Evolutionary conservation across 2,797 vertebrate species (phyloP).

Genomic region (Hemibagrus guttatus): DNA sequence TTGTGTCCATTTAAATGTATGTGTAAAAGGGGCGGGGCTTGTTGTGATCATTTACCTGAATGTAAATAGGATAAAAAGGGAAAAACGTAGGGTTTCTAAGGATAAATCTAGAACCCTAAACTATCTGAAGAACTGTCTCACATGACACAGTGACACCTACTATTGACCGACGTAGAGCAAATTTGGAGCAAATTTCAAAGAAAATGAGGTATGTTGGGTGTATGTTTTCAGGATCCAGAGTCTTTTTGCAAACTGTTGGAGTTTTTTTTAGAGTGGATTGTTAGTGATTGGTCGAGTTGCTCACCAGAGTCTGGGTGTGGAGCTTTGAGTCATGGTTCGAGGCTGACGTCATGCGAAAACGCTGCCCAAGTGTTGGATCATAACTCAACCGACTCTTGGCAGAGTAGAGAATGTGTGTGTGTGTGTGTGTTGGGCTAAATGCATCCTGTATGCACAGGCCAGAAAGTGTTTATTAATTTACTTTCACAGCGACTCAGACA

Average conservation of each 20-base stretch:
- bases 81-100: not conserved
- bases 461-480: not conserved
- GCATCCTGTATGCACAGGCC: not conserved
- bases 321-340: conserved; percentile 49
- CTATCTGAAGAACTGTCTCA: not conserved
- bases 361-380: conserved; percentile 66
- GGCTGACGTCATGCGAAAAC: conserved; percentile 71
- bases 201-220: not conserved
- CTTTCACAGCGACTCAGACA: not conserved
- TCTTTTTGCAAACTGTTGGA: not conserved
- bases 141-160: not conserved
- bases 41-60: not conserved
- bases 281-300: conserved; percentile 35
- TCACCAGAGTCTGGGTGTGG: conserved; percentile 48
- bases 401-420: conserved; percentile 33
- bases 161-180: not conserved
- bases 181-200: too few species aligned
- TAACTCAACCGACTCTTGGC: conserved; percentile 61
- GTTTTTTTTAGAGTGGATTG: conserved; percentile 32
- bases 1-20: too few species aligned
- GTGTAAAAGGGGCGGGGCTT: not conserved
- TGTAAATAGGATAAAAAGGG: too few species aligned
- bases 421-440: conserved; percentile 42
- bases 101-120: not conserved
- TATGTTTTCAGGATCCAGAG: not conserved